A percentile compares a stretch with the other conserved stretches of the same genome.
Evolutionary conservation across 2,113 vertebrate genomes (phyloP).

Genomic region (Cephalopholis sonnerati): DNA sequence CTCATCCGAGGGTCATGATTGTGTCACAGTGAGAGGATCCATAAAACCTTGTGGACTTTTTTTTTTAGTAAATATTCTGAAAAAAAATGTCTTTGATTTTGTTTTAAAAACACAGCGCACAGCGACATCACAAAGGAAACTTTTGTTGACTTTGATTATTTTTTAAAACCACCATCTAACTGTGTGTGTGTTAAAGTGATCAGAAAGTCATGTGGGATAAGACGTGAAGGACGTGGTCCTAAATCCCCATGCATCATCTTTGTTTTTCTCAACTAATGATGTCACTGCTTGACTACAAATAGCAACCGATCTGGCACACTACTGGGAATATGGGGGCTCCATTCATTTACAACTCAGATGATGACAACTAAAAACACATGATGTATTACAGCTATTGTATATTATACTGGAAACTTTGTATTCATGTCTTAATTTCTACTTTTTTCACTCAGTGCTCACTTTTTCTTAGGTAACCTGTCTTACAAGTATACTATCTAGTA

Average conservation of each 20-base stretch:
- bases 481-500: neutral
- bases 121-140: neutral
- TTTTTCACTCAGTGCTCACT: neutral
- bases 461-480: neutral
- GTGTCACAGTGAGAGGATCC: slow-evolving; percentile 25
- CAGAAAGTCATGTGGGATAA: slow-evolving; percentile 7
- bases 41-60: neutral
- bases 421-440: neutral
- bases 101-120: neutral
- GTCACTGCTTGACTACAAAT: slow-evolving; percentile 58
- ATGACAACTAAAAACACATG: neutral
- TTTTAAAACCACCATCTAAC: neutral
- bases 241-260: slow-evolving; percentile 37
- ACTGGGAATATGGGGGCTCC: slow-evolving; percentile 28
- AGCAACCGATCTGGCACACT: slow-evolving; percentile 42
- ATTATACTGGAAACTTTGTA: neutral
- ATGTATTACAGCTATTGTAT: neutral
- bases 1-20: slow-evolving; percentile 3
- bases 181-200: neutral
- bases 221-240: slow-evolving; percentile 19
- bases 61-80: neutral
- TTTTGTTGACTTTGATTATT: neutral
- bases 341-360: slow-evolving; percentile 35
- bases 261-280: slow-evolving; percentile 64
- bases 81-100: neutral